These are phyloP conservation scores for Erpobdella octoculata DNA, from an alignment of 2,888 invertebrate genomes.

Conservation along the genomic window DNA sequence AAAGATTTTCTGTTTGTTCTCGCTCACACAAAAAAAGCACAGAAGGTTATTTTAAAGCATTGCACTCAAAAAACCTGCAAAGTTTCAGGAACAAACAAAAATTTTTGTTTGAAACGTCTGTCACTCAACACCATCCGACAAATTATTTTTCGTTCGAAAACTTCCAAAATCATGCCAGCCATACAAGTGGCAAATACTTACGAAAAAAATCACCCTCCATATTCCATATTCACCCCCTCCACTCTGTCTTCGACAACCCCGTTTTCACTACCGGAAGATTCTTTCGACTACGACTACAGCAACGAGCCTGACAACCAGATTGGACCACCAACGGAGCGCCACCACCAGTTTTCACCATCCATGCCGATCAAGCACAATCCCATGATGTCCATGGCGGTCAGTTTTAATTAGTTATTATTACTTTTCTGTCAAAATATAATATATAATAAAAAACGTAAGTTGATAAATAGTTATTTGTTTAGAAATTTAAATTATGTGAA, in stretches of 20 bases:
- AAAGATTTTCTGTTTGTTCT: too few species aligned
- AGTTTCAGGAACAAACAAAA: too few species aligned
- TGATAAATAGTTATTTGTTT: too few species aligned
- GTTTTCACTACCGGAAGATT: background rate
- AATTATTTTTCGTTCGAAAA: too few species aligned
- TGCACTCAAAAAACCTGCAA: too few species aligned
- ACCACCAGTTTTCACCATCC: background rate
- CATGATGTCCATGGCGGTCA: conserved; percentile 25
- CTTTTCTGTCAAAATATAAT: background rate
- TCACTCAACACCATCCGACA: too few species aligned
- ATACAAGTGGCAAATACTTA: background rate
- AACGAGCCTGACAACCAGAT: background rate
- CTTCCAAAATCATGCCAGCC: background rate
- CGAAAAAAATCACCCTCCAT: too few species aligned
- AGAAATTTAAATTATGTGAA: too few species aligned
- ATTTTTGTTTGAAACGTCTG: too few species aligned
- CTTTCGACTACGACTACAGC: background rate
- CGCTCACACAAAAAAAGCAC: too few species aligned
- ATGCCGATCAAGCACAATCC: conserved; percentile 9
- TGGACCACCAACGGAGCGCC: background rate
- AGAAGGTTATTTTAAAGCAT: too few species aligned
- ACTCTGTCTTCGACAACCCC: background rate
- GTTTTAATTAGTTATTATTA: background rate
- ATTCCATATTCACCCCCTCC: background rate
- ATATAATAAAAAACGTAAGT: too few species aligned